These are phyloP conservation scores for Dichetophora obliterata DNA, from an alignment of 2,888 invertebrate genomes.

Conservation along the genomic window DNA sequence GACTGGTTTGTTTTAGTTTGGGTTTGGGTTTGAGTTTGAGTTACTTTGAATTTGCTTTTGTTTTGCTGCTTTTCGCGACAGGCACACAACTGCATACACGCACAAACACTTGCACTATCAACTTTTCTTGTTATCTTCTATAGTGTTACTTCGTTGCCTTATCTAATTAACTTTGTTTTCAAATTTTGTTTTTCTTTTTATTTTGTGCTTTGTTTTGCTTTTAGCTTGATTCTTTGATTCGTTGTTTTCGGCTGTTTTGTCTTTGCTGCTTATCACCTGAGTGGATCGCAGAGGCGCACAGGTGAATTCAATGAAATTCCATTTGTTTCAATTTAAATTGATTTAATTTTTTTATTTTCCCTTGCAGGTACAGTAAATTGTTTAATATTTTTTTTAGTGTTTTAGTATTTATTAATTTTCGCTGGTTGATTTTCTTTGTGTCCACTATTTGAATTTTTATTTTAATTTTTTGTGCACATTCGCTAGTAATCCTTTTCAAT, in stretches of 20 bases:
- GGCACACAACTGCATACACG: not conserved
- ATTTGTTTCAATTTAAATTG: conserved; percentile 21
- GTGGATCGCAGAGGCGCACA: conserved; percentile 4
- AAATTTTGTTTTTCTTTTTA: conserved; percentile 25
- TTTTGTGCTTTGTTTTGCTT: conserved; percentile 26
- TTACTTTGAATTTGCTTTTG: not conserved
- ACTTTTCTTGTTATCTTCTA: not conserved
- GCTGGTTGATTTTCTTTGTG: not conserved
- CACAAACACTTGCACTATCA: conserved; percentile 1
- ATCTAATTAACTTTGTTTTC: not conserved
- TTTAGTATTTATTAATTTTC: not conserved
- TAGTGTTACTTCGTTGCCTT: conserved; percentile 16
- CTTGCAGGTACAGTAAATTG: not conserved
- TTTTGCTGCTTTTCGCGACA: not conserved
- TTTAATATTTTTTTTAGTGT: not conserved
- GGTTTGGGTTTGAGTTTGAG: too few species aligned
- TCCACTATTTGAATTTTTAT: not conserved
- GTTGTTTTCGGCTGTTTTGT: not conserved
- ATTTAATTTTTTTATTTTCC: conserved; percentile 32
- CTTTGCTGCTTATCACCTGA: conserved; percentile 20
- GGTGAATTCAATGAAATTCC: conserved; percentile 16
- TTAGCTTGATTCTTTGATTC: conserved; percentile 21
- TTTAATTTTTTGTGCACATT: not conserved
- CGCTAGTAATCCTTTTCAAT: not conserved
- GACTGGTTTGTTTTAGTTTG: not conserved